A percentile compares a stretch with the other conserved stretches of the same genome.
Evolutionary conservation across 2,797 vertebrate genomes (phyloP).

Genomic region (Bufotes viridis): DNA sequence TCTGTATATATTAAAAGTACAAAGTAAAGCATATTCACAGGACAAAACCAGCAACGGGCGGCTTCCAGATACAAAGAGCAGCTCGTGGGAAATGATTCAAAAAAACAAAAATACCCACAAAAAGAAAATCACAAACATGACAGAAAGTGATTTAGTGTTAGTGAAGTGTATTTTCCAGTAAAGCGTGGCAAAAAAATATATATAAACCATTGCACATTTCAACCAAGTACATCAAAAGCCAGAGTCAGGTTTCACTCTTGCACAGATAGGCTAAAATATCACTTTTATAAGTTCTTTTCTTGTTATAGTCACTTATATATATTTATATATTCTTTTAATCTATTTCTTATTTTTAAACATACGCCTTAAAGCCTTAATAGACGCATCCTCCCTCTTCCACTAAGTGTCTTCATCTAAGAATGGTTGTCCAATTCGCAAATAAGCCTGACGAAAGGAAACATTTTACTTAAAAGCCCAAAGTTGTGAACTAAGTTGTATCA

Average conservation of each 20-base stretch:
- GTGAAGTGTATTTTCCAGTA: slow-evolving; percentile 73
- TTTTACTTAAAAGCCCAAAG: slow-evolving; percentile 12
- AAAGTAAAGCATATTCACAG: slow-evolving; percentile 57
- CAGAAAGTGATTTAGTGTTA: slow-evolving; percentile 71
- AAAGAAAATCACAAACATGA: slow-evolving; percentile 67
- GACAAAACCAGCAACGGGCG: slow-evolving; percentile 53
- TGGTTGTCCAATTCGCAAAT: slow-evolving; percentile 41
- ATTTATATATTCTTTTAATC: slow-evolving; percentile 58
- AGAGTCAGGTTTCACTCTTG: slow-evolving; percentile 67
- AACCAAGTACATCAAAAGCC: slow-evolving; percentile 82
- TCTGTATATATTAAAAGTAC: slow-evolving; percentile 58
- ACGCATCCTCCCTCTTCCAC: slow-evolving; percentile 17
- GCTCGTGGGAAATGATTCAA: slow-evolving; percentile 11
- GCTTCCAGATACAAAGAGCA: slow-evolving; percentile 36
- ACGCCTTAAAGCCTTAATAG: slow-evolving; percentile 39
- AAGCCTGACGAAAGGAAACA: slow-evolving; percentile 38
- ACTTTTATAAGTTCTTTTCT: slow-evolving; percentile 59
- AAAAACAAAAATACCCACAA: slow-evolving; percentile 52
- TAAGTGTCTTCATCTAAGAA: slow-evolving; percentile 35
- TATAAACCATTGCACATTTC: slow-evolving; percentile 92
- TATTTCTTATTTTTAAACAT: slow-evolving; percentile 54
- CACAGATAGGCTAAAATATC: slow-evolving; percentile 60
- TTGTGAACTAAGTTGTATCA: slow-evolving; percentile 3
- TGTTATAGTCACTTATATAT: slow-evolving; percentile 61
- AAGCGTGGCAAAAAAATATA: slow-evolving; percentile 84